These are phyloP conservation scores for Hesperia comma DNA, from an alignment of 2,888 invertebrate species.

Conservation along the genomic window DNA sequence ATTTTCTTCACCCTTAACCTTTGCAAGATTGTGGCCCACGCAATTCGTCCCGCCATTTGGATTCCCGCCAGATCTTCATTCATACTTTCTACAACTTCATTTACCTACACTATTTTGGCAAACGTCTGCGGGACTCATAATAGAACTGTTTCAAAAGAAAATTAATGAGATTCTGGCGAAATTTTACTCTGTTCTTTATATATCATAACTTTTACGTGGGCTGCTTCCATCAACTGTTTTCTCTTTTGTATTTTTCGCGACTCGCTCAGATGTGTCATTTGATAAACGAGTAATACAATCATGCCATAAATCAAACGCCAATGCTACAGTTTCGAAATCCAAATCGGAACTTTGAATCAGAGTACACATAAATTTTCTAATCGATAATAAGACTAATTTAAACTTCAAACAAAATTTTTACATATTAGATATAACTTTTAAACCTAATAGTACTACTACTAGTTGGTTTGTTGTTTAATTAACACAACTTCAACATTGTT, in stretches of 20 bases:
- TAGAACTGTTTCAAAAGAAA: constrained; percentile 34
- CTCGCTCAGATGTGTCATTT: not conserved
- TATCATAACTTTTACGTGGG: constrained; percentile 14
- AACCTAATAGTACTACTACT: no score
- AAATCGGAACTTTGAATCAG: not conserved
- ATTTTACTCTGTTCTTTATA: constrained; percentile 18
- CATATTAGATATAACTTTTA: no score
- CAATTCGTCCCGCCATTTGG: constrained; percentile 57
- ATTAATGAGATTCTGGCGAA: constrained; percentile 33
- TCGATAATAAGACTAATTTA: no score
- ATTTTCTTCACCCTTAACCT: constrained; percentile 74
- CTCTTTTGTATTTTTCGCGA: not conserved
- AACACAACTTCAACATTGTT: no score
- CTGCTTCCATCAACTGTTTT: not conserved
- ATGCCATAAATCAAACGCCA: not conserved
- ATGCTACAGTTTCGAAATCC: not conserved
- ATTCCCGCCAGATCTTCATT: constrained; percentile 62
- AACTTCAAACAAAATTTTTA: no score
- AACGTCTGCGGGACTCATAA: constrained; percentile 35
- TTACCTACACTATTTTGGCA: constrained; percentile 37
- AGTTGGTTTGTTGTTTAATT: no score
- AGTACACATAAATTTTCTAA: no score
- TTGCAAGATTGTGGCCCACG: constrained; percentile 59
- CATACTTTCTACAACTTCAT: constrained; percentile 49
- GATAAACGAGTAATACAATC: not conserved